These are phyloP conservation scores for Saturnia japonica DNA, from an alignment of 2,888 invertebrate genomes.

Conservation along the genomic window DNA sequence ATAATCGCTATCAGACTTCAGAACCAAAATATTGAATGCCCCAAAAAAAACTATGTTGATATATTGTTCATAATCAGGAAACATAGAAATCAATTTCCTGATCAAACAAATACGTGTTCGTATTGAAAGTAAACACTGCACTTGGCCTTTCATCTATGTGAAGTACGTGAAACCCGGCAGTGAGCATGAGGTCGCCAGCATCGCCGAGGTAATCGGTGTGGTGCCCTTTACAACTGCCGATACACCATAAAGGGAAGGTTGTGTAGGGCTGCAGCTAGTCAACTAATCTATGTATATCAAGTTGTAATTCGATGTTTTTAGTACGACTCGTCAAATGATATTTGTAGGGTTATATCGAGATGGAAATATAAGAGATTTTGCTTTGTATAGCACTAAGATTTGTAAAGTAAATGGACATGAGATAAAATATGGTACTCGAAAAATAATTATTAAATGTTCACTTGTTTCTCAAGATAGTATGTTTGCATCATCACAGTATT, in stretches of 20 bases:
- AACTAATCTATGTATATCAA: neutral
- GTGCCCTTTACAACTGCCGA: slow-evolving; percentile 59
- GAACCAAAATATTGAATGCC: neutral
- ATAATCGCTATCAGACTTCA: neutral
- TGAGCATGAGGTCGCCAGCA: slow-evolving; percentile 53
- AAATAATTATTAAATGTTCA: too few relatives aligned
- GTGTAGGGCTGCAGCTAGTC: slow-evolving; percentile 35
- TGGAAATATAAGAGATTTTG: too few relatives aligned
- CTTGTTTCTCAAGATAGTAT: neutral
- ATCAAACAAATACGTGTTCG: slow-evolving; percentile 53
- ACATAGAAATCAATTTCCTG: slow-evolving; percentile 54
- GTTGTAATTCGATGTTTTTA: neutral
- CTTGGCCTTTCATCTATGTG: slow-evolving; percentile 62
- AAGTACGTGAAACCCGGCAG: slow-evolving; percentile 63
- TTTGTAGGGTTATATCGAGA: too few relatives aligned
- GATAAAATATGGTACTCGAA: too few relatives aligned
- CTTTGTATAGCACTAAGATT: too few relatives aligned
- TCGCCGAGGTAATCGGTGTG: slow-evolving; percentile 59
- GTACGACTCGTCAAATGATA: neutral
- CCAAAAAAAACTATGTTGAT: slow-evolving; percentile 6
- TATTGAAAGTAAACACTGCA: slow-evolving; percentile 50
- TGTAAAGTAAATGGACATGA: too few relatives aligned
- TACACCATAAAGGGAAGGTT: slow-evolving; percentile 53
- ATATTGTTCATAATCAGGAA: slow-evolving; percentile 43
- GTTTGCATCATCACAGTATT: neutral